Conservation (phyloP, 2,888 invertebrate species). For the Rhagium mordax region DNA sequence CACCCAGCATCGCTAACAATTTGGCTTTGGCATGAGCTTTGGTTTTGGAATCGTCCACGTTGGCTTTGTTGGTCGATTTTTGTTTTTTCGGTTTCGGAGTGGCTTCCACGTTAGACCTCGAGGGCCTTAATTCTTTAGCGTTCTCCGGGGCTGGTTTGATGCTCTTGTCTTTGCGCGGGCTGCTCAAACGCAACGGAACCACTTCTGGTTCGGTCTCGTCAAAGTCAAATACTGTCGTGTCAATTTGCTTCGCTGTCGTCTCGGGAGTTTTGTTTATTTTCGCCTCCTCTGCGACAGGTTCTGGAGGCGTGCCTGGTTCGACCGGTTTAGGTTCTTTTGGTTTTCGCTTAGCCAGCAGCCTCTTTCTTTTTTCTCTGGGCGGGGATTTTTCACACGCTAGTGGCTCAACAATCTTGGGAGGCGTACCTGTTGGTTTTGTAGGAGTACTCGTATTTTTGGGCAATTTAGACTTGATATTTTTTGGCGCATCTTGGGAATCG, state of each 20-base stretch:
- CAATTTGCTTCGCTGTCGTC: conserved; percentile 25
- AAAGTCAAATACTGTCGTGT: conserved; percentile 47
- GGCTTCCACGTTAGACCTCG: background rate
- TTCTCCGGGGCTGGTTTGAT: background rate
- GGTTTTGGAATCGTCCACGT: background rate
- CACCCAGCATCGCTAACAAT: conserved; percentile 5
- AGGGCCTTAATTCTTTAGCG: background rate
- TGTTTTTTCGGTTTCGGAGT: background rate
- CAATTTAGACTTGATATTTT: background rate
- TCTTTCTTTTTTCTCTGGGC: background rate
- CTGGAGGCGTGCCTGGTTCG: background rate
- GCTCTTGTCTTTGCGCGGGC: background rate
- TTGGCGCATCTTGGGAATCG: background rate
- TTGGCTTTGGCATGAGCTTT: conserved; percentile 26
- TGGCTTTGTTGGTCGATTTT: background rate
- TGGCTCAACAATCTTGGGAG: background rate
- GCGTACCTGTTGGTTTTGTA: background rate
- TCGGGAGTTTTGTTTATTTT: background rate
- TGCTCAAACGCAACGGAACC: conserved; percentile 27
- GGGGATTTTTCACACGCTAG: conserved; percentile 1
- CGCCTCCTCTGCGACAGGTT: background rate
- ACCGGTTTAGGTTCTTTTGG: background rate
- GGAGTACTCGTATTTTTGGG: background rate
- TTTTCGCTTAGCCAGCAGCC: background rate
- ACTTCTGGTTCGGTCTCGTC: conserved; percentile 43